Base-by-base conservation (phyloP, 2,797 vertebrate species). In the Aldrovandia affinis region DNA sequence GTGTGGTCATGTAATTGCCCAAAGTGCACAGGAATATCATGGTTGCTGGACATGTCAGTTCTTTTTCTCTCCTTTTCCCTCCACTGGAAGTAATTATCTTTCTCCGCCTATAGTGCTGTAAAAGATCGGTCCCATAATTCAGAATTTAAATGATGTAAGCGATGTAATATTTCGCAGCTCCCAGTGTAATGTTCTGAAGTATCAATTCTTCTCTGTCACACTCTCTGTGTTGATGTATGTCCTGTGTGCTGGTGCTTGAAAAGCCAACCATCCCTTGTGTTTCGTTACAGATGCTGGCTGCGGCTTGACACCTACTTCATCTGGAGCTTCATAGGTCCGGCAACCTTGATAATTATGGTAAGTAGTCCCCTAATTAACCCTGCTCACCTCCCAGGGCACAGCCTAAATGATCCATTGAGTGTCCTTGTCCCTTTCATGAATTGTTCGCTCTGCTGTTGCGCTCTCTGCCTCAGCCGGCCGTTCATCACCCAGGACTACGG, bases 311-410 rank as follows among this genome's bases (percentile, higher is more conserved):
- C 98, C 86, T 98, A 99, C 94, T 99, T 99, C 96, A 99, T 99
- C 94, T 99, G 98, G 98, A 99, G 98, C 94, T 99, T 99, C 96
- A 99, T 99, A 95, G 98, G 98, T 94, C 98, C 98, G 0, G 98
- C 98, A 87, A 99, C 98, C 94, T 96, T 99, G 95, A 99, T 99
- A 96, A 99, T 99, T 96, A 99, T 99, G 98, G 98, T 99, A 96
- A 97, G 96, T 86, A 91, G 90, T 89, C 91, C 88, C 55, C 93
- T 96, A 94, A 97, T 97, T 97, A 96, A 96, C 96, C 96, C 91
- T 92, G 86, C 94, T 94, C 93, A 91, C 94, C 95, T 95, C 90
- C 89, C 89, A 91, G 91, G 94, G 96, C 95, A 93, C 92, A 84
- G 92, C 94, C 93, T 94, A 94, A 96, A 95, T 90, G 90, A 91